Conservation (phyloP, 1,140 invertebrate species). For the Aphelinus certus region DNA sequence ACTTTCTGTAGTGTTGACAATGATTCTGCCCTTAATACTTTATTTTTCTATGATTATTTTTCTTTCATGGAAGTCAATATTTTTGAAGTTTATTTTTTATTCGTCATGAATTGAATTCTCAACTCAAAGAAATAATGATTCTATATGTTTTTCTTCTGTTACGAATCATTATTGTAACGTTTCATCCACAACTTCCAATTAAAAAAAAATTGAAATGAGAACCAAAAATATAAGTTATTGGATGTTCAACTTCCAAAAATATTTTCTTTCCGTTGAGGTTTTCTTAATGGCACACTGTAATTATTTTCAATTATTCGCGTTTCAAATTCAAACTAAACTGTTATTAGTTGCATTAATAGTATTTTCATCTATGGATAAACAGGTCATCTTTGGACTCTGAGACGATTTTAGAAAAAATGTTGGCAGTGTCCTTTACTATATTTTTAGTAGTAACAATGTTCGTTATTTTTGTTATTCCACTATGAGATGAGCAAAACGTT, state of each 20-base stretch:
- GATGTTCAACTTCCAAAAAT: no score
- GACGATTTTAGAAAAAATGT: constrained; percentile 24
- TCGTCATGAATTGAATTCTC: no score
- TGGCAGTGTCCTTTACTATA: constrained; percentile 27
- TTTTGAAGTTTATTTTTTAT: background rate
- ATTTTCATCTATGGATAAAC: constrained; percentile 10
- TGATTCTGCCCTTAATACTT: constrained; percentile 10
- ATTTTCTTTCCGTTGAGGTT: no score
- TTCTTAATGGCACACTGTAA: no score
- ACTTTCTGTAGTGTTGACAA: constrained; percentile 13
- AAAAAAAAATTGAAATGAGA: no score
- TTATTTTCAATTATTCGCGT: no score
- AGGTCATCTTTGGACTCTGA: constrained; percentile 26
- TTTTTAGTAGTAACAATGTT: constrained; percentile 30
- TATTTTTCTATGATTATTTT: constrained; percentile 33
- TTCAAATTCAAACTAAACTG: no score
- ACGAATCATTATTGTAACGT: no score
- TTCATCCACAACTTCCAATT: no score
- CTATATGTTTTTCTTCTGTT: no score
- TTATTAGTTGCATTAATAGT: background rate
- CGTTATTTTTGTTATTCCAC: constrained; percentile 30
- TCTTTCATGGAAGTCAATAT: constrained; percentile 5
- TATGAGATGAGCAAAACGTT: constrained; percentile 13
- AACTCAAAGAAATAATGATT: no score
- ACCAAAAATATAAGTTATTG: no score